Conservation (phyloP, 2,888 invertebrate genomes). For the Cinara cedri region DNA sequence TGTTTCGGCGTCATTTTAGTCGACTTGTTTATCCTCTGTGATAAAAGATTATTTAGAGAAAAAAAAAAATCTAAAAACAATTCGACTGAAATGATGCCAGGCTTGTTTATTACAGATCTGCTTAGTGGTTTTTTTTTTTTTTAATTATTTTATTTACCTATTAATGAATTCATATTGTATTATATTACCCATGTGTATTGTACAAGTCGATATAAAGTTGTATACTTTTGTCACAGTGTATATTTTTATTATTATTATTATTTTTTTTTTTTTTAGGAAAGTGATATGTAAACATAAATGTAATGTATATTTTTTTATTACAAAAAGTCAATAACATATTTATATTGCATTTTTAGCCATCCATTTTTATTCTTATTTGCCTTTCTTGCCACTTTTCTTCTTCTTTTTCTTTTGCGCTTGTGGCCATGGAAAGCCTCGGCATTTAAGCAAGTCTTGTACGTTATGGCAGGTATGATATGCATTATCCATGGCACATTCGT, state of each 20-base stretch:
- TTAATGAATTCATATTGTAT: conserved; percentile 48
- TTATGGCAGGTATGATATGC: conserved; percentile 93
- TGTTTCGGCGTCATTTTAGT: conserved; percentile 56
- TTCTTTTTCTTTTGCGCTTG: conserved; percentile 87
- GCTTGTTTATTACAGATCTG: conserved; percentile 57
- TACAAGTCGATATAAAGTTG: conserved; percentile 33
- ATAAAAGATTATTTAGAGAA: conserved; percentile 51
- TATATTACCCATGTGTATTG: conserved; percentile 51
- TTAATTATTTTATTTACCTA: conserved; percentile 47
- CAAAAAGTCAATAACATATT: conserved; percentile 46
- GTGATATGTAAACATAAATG: conserved; percentile 55
- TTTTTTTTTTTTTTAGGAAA: conserved; percentile 47
- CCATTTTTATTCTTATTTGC: conserved; percentile 33
- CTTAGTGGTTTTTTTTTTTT: conserved; percentile 52
- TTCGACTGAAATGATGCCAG: conserved; percentile 54
- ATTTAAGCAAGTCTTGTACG: conserved; percentile 83
- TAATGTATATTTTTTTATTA: conserved; percentile 57
- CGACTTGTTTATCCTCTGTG: conserved; percentile 53
- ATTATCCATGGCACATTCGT: conserved; percentile 90
- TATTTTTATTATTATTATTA: conserved; percentile 46
- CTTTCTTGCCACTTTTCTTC: conserved; percentile 64
- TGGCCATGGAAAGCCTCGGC: conserved; percentile 88
- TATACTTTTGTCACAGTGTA: conserved; percentile 50
- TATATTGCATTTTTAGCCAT: conserved; percentile 26
- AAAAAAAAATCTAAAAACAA: conserved; percentile 49